Base-by-base conservation (phyloP, 1,140 invertebrate species). In the Drosophila rufa region DNA sequence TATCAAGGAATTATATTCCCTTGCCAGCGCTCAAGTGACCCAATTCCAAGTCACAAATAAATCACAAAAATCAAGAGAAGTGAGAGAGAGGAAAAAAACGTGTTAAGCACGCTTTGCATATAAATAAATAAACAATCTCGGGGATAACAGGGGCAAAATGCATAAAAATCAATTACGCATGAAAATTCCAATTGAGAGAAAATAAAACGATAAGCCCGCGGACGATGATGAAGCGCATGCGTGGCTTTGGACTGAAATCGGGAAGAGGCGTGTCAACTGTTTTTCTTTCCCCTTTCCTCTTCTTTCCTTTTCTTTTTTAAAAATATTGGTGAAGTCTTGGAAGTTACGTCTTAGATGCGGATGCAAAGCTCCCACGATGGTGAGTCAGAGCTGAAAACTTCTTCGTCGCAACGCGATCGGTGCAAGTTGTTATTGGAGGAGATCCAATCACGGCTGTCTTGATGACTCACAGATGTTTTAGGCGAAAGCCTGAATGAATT, bases 121-220 rank as follows among this genome's bases (percentile, higher is more conserved):
- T 80, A 75, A 87, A 87, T 76, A 83, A 73, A 48, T 64, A 45
- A 64, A 59, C 46, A 74, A 56, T 47, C 33, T 51, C 15, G 11
- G 11, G 46, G n/a, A 25, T 14, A 25, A 4, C 17, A 33, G 40
- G 25, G 43, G 53, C 4, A 8, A 73, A 80, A 59, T 80, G 85
- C 84, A 89, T 87, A 55, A 75, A 87, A 89, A 87, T 89, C 84
- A 87, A 87, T 87, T 87, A 89, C 80, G 84, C 84, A 78, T 87
- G 84, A 89, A 89, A 84, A 87, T 61, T 79, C 43, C 70, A 74
- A 73, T 50, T 68, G 33, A 55, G 51, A 67, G 38, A 61, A 66
- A 74, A 61, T 48, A 40, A 40, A 65, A 48, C 15, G 40, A 55
- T 57, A 68, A 51, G 19, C 27, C 22, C 5, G 36, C 25, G n/a